Base-by-base conservation (phyloP, 2,888 invertebrate genomes). In the Macroteleia sp. region DNA sequence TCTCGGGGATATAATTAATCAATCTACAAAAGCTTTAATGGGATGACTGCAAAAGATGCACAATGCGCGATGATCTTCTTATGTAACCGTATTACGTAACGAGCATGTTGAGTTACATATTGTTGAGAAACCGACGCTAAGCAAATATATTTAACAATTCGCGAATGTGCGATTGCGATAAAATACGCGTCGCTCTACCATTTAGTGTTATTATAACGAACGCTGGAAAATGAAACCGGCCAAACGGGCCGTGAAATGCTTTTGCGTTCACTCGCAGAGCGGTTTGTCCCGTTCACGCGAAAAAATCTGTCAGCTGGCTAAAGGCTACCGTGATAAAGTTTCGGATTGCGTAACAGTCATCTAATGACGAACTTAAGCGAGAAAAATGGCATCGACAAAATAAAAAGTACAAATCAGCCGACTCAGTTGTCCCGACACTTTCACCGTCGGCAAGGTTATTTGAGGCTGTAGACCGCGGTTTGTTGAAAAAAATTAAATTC, bases 281-380 rank as follows among this genome's bases (percentile, higher is more conserved):
- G 50, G 69, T 48, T 30, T 42, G 30, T 42, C 42, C 50, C 32
- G 14, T 30, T 44, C 19, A 39, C 28, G 28, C 34, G 19, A 39
- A 61, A 61, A 70, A 44, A 42, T 10, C 17, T 4, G n/a, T 9
- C 41, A 20, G 20, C 39, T 17, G 22, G 50, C 32, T 56, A 56
- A 41, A 52, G 48, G 32, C 34, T 56, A 20, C 52, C 44, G 59
- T 44, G 70, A 61, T 61, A 59, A 61, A 41, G 59, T 70, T 70
- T 70, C 70, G 54, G 46, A 32, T 71, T 71, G 32, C 62, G 62
- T n/a, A 71, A 71, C 20, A 10, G 32, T 28, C 50, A 32, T 34
- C 54, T 62, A 71, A 71, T 62, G 71, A 71, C 62, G 54, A 71
- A 62, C 61, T 71, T 44, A 39, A 8, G 39, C 44, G 32, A 20